Percentiles rank a stretch among this genome's conserved stretches.
Evolutionary conservation across 2,888 invertebrate genomes (phyloP).

Genomic region (Piscicola geometra): DNA sequence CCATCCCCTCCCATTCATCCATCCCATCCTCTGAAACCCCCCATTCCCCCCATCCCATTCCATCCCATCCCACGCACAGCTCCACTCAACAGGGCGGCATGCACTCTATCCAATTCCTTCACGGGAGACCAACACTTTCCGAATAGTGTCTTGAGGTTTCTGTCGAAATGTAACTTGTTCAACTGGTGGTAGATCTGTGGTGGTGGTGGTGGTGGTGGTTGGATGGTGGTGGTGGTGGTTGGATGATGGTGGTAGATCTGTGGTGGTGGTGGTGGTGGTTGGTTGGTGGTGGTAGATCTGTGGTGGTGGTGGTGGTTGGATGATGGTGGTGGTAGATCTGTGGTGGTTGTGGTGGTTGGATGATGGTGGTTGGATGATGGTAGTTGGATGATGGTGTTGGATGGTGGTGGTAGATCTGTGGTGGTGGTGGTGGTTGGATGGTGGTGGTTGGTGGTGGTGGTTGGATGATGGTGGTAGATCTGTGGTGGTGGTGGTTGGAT

Average conservation of each 20-base stretch:
- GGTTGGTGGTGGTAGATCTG: too few species aligned
- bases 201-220: background rate
- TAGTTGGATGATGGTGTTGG: too few species aligned
- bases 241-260: too few species aligned
- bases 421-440: background rate
- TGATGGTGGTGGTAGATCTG: too few species aligned
- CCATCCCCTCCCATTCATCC: too few species aligned
- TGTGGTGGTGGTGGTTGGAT: slow-evolving; percentile 55
- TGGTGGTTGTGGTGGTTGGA: slow-evolving; percentile 96
- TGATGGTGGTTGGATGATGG: background rate
- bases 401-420: slow-evolving; percentile 80
- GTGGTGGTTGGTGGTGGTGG: too few species aligned
- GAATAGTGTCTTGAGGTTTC: slow-evolving; percentile 95
- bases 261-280: too few species aligned
- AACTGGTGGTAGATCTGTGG: slow-evolving; percentile 85
- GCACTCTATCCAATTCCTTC: slow-evolving; percentile 84
- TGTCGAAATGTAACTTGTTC: slow-evolving; percentile 95
- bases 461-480: slow-evolving; percentile 94
- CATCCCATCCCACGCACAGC: slow-evolving; percentile 66
- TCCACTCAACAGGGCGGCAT: slow-evolving; percentile 83
- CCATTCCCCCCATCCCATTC: too few species aligned
- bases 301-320: too few species aligned
- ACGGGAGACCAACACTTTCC: slow-evolving; percentile 97
- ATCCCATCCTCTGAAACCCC: too few species aligned
- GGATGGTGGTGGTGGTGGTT: too few species aligned